A percentile compares a stretch with the other conserved stretches of the same genome.
Conservation (phyloP, 2,797 vertebrate species). For the Bufotes viridis region DNA sequence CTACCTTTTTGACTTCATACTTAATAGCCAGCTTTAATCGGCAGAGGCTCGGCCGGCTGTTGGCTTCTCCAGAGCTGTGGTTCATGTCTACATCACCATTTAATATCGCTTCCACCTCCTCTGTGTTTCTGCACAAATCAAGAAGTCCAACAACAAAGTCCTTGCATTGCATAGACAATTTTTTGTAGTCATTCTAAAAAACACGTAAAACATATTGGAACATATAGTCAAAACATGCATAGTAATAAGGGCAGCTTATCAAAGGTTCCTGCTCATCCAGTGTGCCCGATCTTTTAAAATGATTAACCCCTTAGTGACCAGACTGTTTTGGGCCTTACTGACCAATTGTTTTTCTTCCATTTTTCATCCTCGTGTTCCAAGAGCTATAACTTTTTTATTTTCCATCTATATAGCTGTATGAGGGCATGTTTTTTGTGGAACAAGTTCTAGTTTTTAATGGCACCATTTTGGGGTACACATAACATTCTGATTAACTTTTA, state of each 20-base stretch:
- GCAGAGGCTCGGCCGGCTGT: slow-evolving; percentile 86
- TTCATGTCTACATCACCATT: slow-evolving; percentile 86
- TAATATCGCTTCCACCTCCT: slow-evolving; percentile 97
- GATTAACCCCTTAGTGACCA: too few relatives aligned
- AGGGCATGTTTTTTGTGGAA: too few relatives aligned
- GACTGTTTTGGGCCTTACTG: too few relatives aligned
- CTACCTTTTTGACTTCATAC: slow-evolving; percentile 98
- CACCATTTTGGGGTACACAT: too few relatives aligned
- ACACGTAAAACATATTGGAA: slow-evolving; percentile 48
- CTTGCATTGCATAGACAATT: slow-evolving; percentile 96
- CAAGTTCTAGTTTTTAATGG: too few relatives aligned
- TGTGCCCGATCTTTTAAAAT: neutral
- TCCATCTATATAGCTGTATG: too few relatives aligned
- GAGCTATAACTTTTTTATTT: too few relatives aligned
- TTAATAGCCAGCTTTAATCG: slow-evolving; percentile 97
- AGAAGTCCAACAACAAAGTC: slow-evolving; percentile 97
- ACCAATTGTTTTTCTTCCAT: too few relatives aligned
- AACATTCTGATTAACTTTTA: too few relatives aligned
- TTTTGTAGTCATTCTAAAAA: slow-evolving; percentile 93
- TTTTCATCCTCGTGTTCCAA: too few relatives aligned
- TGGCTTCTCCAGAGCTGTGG: slow-evolving; percentile 75
- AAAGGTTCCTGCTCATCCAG: neutral
- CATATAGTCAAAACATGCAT: neutral
- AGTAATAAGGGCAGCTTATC: neutral
- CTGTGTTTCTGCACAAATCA: slow-evolving; percentile 95